phyloP scores from a whole-genome alignment of 2,797 vertebrate species.

The Lagorchestes hirsutus region DNA sequence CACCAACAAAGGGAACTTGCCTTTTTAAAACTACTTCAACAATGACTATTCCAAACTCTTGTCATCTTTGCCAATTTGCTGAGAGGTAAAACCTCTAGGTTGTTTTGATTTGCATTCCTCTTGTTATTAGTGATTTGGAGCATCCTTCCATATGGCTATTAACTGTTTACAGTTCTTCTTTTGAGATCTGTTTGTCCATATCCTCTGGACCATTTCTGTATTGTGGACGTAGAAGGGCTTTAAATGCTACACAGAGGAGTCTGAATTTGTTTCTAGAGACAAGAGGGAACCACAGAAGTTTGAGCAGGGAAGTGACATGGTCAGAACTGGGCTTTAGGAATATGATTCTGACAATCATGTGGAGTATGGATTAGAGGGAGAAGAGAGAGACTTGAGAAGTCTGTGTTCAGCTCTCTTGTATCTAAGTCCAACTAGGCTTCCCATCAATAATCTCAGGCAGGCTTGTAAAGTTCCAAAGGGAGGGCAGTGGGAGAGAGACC shows the following conservation, averaged over 20 bases:
- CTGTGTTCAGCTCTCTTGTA: not conserved
- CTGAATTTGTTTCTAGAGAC: not conserved
- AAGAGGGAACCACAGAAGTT: not conserved
- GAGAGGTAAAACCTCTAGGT: not conserved
- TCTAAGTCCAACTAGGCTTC: not conserved
- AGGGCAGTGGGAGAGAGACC: not conserved
- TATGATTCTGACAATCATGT: not conserved
- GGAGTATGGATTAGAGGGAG: not conserved
- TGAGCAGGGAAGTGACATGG: not conserved
- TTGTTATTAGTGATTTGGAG: not conserved
- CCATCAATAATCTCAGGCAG: not conserved
- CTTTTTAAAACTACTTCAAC: not conserved
- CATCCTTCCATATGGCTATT: not conserved
- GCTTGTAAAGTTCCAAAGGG: not conserved
- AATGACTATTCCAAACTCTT: not conserved
- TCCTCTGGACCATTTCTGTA: not conserved
- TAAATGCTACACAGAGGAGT: not conserved
- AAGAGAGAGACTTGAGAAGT: not conserved
- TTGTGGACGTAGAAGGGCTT: not conserved
- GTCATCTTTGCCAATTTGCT: not conserved
- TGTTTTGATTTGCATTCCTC: not conserved
- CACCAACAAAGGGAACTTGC: not conserved
- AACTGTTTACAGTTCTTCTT: not conserved
- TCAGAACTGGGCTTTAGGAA: not conserved
- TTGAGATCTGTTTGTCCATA: not conserved